A percentile compares a stretch with the other conserved stretches of the same genome.
These are phyloP conservation scores for Brachionus asplanchnoidis DNA, from an alignment of 1,140 invertebrate species.

Conservation along the genomic window DNA sequence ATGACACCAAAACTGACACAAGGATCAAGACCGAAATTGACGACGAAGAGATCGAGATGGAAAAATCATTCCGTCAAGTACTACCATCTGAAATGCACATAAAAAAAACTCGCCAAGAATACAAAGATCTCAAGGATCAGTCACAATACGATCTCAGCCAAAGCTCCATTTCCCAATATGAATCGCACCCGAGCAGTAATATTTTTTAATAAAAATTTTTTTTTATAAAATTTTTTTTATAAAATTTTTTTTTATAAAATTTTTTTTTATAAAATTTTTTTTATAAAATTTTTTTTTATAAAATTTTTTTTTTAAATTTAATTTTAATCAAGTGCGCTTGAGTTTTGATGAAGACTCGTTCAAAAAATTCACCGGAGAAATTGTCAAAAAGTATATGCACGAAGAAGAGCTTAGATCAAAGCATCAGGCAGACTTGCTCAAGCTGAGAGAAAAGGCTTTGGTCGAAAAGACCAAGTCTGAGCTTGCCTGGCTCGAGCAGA, in stretches of 20 bases:
- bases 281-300: too few species aligned
- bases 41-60: conserved; percentile 50
- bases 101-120: conserved; percentile 48
- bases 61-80: conserved; percentile 49
- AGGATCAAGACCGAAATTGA: not conserved
- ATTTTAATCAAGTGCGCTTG: not conserved
- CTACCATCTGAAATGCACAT: conserved; percentile 53
- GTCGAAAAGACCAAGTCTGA: conserved; percentile 63
- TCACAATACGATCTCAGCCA: conserved; percentile 10
- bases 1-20: conserved; percentile 10
- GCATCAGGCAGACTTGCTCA: conserved; percentile 54
- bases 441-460: conserved; percentile 61
- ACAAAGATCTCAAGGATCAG: conserved; percentile 40
- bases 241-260: too few species aligned
- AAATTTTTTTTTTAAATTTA: not conserved
- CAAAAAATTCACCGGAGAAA: conserved; percentile 53
- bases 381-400: conserved; percentile 55
- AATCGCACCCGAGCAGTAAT: not conserved
- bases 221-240: too few species aligned
- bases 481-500: conserved; percentile 60
- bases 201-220: not conserved
- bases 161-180: conserved; percentile 23
- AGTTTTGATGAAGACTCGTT: conserved; percentile 50
- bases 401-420: conserved; percentile 54
- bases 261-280: too few species aligned